These are phyloP conservation scores for Formica exsecta DNA, from an alignment of 1,140 invertebrate species.

Conservation along the genomic window DNA sequence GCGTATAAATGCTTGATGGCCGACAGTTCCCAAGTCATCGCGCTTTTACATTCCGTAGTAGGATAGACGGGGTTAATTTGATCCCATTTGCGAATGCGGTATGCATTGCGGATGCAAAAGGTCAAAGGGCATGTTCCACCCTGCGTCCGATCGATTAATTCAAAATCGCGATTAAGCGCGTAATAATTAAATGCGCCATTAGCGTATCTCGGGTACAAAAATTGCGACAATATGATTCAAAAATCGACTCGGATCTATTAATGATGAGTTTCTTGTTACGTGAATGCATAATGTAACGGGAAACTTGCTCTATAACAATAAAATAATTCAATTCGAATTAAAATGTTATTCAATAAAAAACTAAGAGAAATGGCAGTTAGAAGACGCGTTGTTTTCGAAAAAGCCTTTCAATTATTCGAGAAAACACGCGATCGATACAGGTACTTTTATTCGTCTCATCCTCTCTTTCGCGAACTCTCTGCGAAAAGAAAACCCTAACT, in stretches of 20 bases:
- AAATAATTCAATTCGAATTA: background rate
- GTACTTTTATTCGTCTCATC: constrained; percentile 10
- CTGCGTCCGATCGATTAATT: constrained; percentile 52
- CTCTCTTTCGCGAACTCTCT: background rate
- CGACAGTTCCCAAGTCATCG: constrained; percentile 58
- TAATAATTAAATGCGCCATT: constrained; percentile 50
- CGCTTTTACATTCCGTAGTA: constrained; percentile 44
- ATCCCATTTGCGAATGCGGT: constrained; percentile 56
- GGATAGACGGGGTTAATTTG: constrained; percentile 57
- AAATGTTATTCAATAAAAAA: constrained; percentile 1
- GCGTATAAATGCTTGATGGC: constrained; percentile 47
- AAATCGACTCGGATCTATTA: background rate
- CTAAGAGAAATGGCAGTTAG: too few relatives aligned
- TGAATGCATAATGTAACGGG: background rate
- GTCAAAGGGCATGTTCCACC: constrained; percentile 43
- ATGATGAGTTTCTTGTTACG: too few relatives aligned
- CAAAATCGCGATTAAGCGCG: constrained; percentile 43
- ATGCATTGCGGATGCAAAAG: constrained; percentile 59
- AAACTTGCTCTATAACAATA: background rate
- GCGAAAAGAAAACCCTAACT: constrained; percentile 7
- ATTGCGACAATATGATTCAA: background rate
- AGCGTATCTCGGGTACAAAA: background rate
- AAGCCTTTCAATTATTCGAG: constrained; percentile 19
- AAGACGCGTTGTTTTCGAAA: background rate
- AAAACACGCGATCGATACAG: background rate